phyloP scores from a whole-genome alignment of 2,113 vertebrate genomes.

The Condylura cristata region DNA sequence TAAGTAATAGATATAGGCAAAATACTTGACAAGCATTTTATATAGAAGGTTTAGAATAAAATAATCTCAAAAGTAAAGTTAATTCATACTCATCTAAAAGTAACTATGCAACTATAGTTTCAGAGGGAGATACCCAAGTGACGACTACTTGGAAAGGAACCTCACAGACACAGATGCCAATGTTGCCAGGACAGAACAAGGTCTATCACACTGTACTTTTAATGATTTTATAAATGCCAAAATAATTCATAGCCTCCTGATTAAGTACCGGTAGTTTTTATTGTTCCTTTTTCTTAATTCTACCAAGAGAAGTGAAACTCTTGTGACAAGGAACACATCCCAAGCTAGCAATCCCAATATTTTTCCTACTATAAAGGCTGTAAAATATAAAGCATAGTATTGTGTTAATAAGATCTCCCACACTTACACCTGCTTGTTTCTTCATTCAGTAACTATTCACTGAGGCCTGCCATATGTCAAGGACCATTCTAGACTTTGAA shows the following conservation, averaged over 20 bases:
- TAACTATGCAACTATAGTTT: background rate
- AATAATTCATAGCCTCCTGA: background rate
- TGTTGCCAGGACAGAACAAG: background rate
- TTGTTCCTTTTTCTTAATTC: conserved; percentile 1
- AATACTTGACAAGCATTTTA: background rate
- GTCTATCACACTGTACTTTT: background rate
- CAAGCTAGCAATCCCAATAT: background rate
- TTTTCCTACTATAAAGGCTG: background rate
- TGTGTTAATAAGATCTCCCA: background rate
- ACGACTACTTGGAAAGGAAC: background rate
- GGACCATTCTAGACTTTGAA: background rate
- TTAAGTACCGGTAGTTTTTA: background rate
- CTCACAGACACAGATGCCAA: background rate
- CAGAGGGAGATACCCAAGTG: background rate
- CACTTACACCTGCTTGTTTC: background rate
- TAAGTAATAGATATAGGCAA: background rate
- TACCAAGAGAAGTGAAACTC: background rate
- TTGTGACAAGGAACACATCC: background rate
- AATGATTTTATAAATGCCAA: background rate
- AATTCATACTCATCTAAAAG: background rate
- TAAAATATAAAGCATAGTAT: background rate
- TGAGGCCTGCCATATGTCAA: background rate
- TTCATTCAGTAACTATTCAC: background rate
- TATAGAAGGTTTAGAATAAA: background rate
- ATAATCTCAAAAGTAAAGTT: background rate